Conservation (phyloP, 2,113 vertebrate genomes). For the Microtus richardsoni region DNA sequence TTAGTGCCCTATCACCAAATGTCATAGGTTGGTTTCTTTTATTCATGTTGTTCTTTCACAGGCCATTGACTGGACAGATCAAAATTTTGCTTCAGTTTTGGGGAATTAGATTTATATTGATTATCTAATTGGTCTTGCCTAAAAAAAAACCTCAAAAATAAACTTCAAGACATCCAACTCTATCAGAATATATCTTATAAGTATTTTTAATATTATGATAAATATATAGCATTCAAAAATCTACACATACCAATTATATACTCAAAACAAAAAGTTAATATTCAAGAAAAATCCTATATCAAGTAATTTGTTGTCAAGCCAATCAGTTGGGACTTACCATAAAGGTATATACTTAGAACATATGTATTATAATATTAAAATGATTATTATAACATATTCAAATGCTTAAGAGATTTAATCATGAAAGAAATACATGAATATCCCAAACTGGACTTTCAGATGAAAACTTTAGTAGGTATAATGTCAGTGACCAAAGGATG, state of each 20-base stretch:
- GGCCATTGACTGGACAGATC: neutral
- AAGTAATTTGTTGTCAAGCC: neutral
- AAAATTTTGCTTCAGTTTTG: neutral
- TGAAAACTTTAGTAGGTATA: neutral
- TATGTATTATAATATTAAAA: neutral
- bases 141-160: constrained; percentile 13
- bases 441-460: neutral
- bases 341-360: neutral
- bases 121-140: neutral
- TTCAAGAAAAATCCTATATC: neutral
- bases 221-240: neutral
- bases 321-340: neutral
- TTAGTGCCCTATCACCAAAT: neutral
- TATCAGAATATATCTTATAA: neutral
- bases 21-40: constrained; percentile 16
- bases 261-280: neutral
- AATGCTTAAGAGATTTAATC: neutral
- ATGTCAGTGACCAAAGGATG: neutral
- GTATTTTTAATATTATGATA: neutral
- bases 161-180: neutral
- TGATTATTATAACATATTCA: neutral
- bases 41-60: constrained; percentile 32
- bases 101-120: neutral
- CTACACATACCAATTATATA: neutral
- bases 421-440: neutral